Conservation (phyloP, 1,140 invertebrate species). For the Rhagoletis pomonella region DNA sequence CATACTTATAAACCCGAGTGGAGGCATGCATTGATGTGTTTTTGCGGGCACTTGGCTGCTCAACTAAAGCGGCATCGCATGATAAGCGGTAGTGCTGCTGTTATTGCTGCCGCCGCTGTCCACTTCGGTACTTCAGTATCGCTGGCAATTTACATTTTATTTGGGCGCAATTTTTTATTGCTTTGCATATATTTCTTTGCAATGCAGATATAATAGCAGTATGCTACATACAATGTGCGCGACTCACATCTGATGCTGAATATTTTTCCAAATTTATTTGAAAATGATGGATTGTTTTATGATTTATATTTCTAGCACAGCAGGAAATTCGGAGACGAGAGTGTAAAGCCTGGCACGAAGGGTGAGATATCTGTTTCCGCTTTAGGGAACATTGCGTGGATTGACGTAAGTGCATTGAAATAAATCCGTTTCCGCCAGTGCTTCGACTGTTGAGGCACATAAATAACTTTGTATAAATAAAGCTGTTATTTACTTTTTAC, state of each 20-base stretch:
- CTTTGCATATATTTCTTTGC: background rate
- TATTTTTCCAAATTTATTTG: background rate
- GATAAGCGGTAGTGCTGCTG: too few species aligned
- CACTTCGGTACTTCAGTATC: slow-evolving; percentile 1
- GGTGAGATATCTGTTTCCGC: background rate
- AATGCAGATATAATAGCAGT: background rate
- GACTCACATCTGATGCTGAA: too few species aligned
- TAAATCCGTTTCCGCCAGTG: background rate
- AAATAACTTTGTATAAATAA: too few species aligned
- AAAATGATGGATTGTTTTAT: slow-evolving; percentile 51
- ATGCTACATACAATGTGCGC: too few species aligned
- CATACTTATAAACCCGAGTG: background rate
- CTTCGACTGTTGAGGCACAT: too few species aligned
- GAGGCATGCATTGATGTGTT: too few species aligned
- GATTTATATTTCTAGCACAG: slow-evolving; percentile 20
- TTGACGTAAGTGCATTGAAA: background rate
- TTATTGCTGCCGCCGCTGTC: background rate
- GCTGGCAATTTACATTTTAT: slow-evolving; percentile 34
- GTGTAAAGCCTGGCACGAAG: background rate
- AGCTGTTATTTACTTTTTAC: too few species aligned
- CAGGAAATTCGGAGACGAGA: background rate
- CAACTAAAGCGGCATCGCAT: background rate
- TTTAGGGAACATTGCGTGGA: background rate
- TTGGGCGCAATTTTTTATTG: background rate
- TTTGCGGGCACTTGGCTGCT: background rate